Evolutionary conservation across 2,888 invertebrate genomes (phyloP).

Genomic region (Hyalella azteca): DNA sequence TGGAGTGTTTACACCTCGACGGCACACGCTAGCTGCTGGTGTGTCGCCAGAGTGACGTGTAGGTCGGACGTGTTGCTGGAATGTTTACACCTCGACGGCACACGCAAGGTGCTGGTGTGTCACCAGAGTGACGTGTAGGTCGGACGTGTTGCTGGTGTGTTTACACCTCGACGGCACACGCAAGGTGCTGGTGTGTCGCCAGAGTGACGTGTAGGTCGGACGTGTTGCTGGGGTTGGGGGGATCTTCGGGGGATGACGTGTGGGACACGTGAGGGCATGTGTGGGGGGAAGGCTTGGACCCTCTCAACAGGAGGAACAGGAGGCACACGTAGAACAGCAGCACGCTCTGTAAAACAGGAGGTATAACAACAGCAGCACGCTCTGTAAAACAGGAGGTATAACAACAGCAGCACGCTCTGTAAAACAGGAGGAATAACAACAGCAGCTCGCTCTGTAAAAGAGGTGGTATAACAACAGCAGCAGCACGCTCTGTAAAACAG

Average conservation of each 20-base stretch:
- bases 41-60: conserved; percentile 27
- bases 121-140: neutral
- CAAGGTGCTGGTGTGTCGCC: conserved; percentile 18
- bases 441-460: too few species aligned
- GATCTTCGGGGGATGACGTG: neutral
- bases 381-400: too few species aligned
- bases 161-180: neutral
- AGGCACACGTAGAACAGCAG: conserved; percentile 27
- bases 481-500: too few species aligned
- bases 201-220: conserved; percentile 26
- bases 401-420: too few species aligned
- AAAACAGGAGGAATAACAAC: too few species aligned
- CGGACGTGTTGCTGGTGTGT: neutral
- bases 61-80: neutral
- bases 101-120: neutral
- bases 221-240: neutral
- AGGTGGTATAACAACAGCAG: too few species aligned
- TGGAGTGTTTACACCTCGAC: neutral
- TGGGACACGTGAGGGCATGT: conserved; percentile 5
- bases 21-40: neutral
- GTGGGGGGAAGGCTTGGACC: conserved; percentile 18
- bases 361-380: too few species aligned
- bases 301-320: neutral
- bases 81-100: neutral
- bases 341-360: neutral